A percentile compares a stretch with the other conserved stretches of the same genome.
These are phyloP conservation scores for Chrysemys picta DNA, from an alignment of 2,113 vertebrate species.

Conservation along the genomic window DNA sequence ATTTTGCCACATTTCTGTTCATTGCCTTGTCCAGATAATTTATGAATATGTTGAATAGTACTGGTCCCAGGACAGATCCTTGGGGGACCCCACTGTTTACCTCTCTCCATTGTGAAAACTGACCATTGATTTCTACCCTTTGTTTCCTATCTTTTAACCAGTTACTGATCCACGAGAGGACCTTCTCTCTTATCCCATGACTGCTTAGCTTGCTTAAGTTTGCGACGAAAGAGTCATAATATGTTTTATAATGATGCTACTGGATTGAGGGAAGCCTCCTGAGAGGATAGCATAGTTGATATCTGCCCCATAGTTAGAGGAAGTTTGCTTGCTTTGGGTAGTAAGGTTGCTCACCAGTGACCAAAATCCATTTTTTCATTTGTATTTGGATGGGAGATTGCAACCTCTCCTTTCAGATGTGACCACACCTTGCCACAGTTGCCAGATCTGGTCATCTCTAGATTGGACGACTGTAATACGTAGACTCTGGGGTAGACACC, in stretches of 20 bases:
- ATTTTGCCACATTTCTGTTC: not conserved
- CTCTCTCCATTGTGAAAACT: not conserved
- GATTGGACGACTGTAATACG: not conserved
- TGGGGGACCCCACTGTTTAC: not conserved
- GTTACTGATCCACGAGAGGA: not conserved
- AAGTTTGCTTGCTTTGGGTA: not conserved
- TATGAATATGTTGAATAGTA: not conserved
- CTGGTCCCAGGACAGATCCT: not conserved
- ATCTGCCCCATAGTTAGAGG: not conserved
- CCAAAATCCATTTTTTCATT: not conserved
- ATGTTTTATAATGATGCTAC: accelerated
- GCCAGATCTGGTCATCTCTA: not conserved
- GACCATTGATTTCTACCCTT: not conserved
- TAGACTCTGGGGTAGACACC: not conserved
- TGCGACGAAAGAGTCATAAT: not conserved
- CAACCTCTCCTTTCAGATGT: not conserved
- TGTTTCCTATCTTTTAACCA: not conserved
- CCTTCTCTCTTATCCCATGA: not conserved
- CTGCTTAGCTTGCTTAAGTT: not conserved
- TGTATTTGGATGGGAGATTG: not conserved
- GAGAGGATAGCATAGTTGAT: not conserved
- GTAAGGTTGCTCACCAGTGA: not conserved
- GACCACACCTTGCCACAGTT: not conserved
- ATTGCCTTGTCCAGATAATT: not conserved
- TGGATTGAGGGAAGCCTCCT: not conserved